Conservation (phyloP, 2,888 invertebrate species). For the Dascillus cervinus region DNA sequence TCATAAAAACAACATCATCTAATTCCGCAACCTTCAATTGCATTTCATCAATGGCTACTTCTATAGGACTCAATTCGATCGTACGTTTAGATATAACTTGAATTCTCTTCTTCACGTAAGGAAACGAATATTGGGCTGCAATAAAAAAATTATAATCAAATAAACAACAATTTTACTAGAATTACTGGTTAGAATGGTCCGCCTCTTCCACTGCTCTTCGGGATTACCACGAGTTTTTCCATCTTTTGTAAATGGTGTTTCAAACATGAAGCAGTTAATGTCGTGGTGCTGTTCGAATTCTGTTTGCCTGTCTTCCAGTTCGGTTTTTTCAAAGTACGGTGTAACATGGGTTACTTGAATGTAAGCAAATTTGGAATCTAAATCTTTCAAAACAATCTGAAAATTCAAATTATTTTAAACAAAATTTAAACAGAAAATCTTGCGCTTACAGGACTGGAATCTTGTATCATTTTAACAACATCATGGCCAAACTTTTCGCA, state of each 20-base stretch:
- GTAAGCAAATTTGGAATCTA: slow-evolving; percentile 80
- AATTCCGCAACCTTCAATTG: slow-evolving; percentile 77
- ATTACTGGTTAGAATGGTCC: slow-evolving; percentile 84
- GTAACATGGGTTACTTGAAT: slow-evolving; percentile 96
- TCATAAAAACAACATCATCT: slow-evolving; percentile 74
- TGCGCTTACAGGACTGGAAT: slow-evolving; percentile 72
- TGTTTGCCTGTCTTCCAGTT: slow-evolving; percentile 64
- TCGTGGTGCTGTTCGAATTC: slow-evolving; percentile 89
- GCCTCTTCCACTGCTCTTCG: slow-evolving; percentile 84
- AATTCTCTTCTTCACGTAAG: slow-evolving; percentile 87
- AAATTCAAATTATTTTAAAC: slow-evolving; percentile 5
- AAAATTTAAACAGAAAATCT: not conserved
- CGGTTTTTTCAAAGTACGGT: slow-evolving; percentile 70
- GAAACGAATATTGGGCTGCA: slow-evolving; percentile 81
- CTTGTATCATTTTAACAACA: slow-evolving; percentile 86
- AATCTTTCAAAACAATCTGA: slow-evolving; percentile 63
- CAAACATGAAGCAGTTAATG: slow-evolving; percentile 83
- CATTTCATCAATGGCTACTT: slow-evolving; percentile 95
- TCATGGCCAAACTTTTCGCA: slow-evolving; percentile 81
- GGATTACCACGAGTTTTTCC: slow-evolving; percentile 71
- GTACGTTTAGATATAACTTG: slow-evolving; percentile 65
- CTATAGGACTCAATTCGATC: slow-evolving; percentile 83
- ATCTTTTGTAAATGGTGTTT: slow-evolving; percentile 87
- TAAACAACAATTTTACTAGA: slow-evolving; percentile 11
- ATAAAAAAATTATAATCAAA: too few relatives aligned